phyloP scores from a whole-genome alignment of 2,888 invertebrate genomes.

The Aradus depressus region DNA sequence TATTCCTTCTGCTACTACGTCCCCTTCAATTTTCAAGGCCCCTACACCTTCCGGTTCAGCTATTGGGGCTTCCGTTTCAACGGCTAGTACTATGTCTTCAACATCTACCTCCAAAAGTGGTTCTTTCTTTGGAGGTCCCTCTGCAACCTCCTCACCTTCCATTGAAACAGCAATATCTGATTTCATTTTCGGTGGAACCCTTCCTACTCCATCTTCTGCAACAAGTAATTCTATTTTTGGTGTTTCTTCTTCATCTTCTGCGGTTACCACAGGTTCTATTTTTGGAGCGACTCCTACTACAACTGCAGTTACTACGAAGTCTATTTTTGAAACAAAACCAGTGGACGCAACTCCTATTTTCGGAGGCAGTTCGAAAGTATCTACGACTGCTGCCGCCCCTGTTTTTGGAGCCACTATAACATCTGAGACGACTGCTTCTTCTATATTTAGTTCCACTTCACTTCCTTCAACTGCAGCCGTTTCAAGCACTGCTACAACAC shows the following conservation, averaged over 20 bases:
- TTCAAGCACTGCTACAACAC: not conserved
- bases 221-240: slow-evolving; percentile 21
- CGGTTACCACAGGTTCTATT: slow-evolving; percentile 1
- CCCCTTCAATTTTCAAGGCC: slow-evolving; percentile 12
- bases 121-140: not conserved
- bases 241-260: not conserved
- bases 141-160: slow-evolving; percentile 1
- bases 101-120: not conserved
- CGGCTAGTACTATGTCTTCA: slow-evolving; percentile 1
- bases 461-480: not conserved
- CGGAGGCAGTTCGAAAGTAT: slow-evolving; percentile 4
- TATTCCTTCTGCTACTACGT: slow-evolving; percentile 4
- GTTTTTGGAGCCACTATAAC: slow-evolving; percentile 9
- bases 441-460: slow-evolving; percentile 2
- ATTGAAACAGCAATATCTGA: slow-evolving; percentile 15
- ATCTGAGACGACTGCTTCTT: not conserved
- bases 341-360: slow-evolving; percentile 4
- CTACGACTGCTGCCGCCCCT: slow-evolving; percentile 8
- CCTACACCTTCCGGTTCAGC: not conserved
- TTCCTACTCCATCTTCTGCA: slow-evolving; percentile 7
- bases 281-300: slow-evolving; percentile 5
- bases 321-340: slow-evolving; percentile 23
- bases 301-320: slow-evolving; percentile 9
- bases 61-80: not conserved
- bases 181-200: slow-evolving; percentile 27